Conservation (phyloP, 2,888 invertebrate genomes). For the Polymixis lichenea region DNA sequence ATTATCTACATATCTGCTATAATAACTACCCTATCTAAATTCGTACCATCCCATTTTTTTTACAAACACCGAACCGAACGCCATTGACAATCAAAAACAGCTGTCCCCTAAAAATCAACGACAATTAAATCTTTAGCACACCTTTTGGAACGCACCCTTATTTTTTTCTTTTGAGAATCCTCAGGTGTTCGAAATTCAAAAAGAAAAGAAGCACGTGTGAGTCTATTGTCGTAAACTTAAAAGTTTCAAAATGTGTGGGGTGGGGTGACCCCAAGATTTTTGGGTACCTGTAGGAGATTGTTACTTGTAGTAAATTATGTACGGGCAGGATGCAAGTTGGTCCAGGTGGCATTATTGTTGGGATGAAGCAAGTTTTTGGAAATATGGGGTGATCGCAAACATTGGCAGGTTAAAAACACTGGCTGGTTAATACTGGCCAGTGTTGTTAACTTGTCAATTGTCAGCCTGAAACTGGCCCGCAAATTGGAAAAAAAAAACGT, state of each 20-base stretch:
- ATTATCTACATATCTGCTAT: background rate
- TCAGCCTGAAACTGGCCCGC: too few species aligned
- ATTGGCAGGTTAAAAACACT: constrained; percentile 26
- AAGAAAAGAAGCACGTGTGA: constrained; percentile 45
- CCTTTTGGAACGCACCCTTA: constrained; percentile 37
- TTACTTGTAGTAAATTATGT: background rate
- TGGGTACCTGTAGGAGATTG: constrained; percentile 27
- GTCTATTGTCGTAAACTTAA: constrained; percentile 25
- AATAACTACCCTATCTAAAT: background rate
- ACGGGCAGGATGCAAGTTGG: constrained; percentile 11
- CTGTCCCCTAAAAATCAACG: constrained; percentile 22
- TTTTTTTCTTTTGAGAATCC: constrained; percentile 3
- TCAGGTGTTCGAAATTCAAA: constrained; percentile 45
- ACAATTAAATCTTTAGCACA: constrained; percentile 23
- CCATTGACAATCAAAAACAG: constrained; percentile 14
- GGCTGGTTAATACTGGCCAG: too few species aligned
- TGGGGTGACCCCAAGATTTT: constrained; percentile 21
- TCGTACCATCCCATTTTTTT: background rate
- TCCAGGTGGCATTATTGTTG: constrained; percentile 28
- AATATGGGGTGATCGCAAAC: background rate
- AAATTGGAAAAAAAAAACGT: too few species aligned
- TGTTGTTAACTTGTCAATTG: too few species aligned
- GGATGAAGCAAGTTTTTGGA: constrained; percentile 12
- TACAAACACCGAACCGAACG: background rate
- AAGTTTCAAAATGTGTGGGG: constrained; percentile 12